These are phyloP conservation scores for Pelecanus crispus DNA, from an alignment of 2,113 vertebrate species.

Conservation along the genomic window DNA sequence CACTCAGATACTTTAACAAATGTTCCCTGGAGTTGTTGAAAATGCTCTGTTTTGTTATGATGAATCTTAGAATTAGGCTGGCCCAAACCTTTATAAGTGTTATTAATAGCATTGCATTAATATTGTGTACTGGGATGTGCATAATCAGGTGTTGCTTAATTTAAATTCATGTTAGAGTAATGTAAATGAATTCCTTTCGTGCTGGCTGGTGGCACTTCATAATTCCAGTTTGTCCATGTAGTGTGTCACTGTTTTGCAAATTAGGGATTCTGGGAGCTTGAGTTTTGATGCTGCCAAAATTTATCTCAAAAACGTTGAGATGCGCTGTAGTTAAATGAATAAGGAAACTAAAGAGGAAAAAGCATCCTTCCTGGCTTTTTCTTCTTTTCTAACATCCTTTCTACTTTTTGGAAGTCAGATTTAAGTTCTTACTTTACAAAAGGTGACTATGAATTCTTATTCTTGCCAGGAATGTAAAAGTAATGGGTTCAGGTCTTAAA, in stretches of 20 bases:
- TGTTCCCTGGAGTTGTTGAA: not conserved
- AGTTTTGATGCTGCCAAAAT: not conserved
- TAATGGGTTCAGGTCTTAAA: conserved; percentile 15
- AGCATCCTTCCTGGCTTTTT: not conserved
- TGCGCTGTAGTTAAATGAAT: not conserved
- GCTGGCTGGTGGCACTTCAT: not conserved
- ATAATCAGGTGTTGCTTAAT: not conserved
- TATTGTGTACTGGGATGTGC: not conserved
- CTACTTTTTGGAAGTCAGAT: not conserved
- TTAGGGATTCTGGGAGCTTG: not conserved
- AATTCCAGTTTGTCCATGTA: not conserved
- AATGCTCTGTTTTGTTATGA: not conserved
- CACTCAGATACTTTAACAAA: not conserved
- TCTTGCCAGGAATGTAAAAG: conserved; percentile 2
- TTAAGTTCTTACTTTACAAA: not conserved
- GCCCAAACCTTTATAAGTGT: not conserved
- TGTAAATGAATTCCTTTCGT: not conserved
- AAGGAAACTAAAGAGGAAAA: not conserved
- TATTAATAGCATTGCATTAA: conserved; percentile 3
- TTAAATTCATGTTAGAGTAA: not conserved
- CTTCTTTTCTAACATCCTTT: not conserved
- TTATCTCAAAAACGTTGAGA: not conserved
- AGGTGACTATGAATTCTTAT: not conserved
- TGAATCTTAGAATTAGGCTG: not conserved
- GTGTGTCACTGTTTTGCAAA: not conserved